Conservation (phyloP, 2,113 vertebrate species). For the Turdus rufiventris region DNA sequence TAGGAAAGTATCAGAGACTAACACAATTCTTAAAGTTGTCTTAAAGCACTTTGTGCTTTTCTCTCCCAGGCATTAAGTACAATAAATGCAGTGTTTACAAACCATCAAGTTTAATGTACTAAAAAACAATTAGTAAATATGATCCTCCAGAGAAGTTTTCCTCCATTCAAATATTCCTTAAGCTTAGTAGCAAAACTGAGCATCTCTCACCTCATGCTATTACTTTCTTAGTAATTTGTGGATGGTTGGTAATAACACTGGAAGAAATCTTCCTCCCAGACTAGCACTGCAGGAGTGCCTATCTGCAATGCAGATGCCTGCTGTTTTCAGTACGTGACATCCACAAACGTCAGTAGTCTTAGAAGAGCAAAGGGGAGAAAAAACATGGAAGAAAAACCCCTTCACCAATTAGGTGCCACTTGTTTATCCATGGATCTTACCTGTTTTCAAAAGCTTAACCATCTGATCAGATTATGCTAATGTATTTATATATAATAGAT, state of each 20-base stretch:
- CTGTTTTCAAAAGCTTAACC: not conserved
- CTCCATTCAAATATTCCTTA: slow-evolving; percentile 1
- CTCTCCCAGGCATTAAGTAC: slow-evolving; percentile 28
- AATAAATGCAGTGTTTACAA: slow-evolving; percentile 44
- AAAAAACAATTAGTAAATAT: slow-evolving; percentile 25
- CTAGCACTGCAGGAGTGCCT: slow-evolving; percentile 48
- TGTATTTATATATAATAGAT: no score
- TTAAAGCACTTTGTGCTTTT: not conserved
- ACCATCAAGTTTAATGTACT: slow-evolving; percentile 11
- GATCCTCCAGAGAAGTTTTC: not conserved
- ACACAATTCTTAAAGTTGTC: slow-evolving; percentile 15
- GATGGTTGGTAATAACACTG: slow-evolving; percentile 29
- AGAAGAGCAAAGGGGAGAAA: not conserved
- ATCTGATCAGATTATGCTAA: not conserved
- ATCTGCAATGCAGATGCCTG: slow-evolving; percentile 59
- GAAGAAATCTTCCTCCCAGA: slow-evolving; percentile 43
- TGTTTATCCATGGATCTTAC: not conserved
- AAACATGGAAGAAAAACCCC: rapidly evolving
- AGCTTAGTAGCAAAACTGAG: not conserved
- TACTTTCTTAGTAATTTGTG: slow-evolving; percentile 26
- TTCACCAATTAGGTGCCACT: not conserved
- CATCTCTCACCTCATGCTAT: not conserved
- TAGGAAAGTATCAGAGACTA: slow-evolving; percentile 2
- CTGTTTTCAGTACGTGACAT: slow-evolving; percentile 7
- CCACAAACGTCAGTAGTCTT: slow-evolving; percentile 24